Base-by-base conservation (phyloP, 1,140 invertebrate species). In the Anthonomus grandis region DNA sequence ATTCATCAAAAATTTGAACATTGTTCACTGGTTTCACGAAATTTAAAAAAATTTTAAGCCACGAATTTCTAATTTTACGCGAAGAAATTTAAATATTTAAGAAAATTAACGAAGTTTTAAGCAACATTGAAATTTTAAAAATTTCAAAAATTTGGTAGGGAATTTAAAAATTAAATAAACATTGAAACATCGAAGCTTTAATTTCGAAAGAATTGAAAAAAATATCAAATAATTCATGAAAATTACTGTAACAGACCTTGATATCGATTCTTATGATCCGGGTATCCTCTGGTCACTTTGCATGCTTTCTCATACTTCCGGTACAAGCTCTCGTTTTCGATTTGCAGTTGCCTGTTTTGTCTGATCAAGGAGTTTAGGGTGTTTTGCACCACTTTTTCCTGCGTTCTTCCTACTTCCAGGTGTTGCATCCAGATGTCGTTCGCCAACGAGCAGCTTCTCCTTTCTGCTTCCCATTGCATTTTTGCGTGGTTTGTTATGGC, bases 361-460 rank as follows among this genome's bases (percentile, higher is more conserved):
- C 59, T 64, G 3, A 67, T 48, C 24, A 67, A 21, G 9, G 37
- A 45, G 19, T 56, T 58, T 48, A 67, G 23, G 3, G 50, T 58
- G 21, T 60, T 57, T 15, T 64, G 56, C 1, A 67, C 37, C 25
- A 47, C 48, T 37, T 57, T 42, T 22, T 64, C 59, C 19, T 65
- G 64, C 12, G 39, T 51, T 55, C 60, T 62, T 8, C 55, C 39
- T 3, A 61, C 50, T 25, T 67, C 62, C 12, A 60, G 15, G 42
- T 67, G 66, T 19, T 67, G 59, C 19, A 57, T 31, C 64, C 64
- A 67, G 45, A 67, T 62, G 21, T 64, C 57, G 25, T 60, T 57
- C 1, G 62, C 47, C 8, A 65, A 24, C 10, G 38, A 46, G 24
- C 54, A 51, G 13, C 52, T 39, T 18, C 54, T 57, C 44, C 59